phyloP scores from a whole-genome alignment of 2,888 invertebrate species.

The Temnothorax rugatulus region DNA sequence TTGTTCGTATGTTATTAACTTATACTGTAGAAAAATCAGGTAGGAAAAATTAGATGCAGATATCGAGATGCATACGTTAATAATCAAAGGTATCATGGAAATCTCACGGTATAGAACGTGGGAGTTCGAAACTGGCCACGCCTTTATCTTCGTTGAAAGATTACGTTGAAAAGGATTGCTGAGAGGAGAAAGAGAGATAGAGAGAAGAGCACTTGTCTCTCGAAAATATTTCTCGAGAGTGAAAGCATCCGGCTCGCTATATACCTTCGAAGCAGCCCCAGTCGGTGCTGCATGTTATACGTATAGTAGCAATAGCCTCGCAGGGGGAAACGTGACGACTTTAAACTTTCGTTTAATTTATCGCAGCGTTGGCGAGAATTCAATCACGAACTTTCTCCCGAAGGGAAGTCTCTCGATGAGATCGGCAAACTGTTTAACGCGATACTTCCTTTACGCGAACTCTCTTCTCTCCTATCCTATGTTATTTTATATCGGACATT shows the following conservation, averaged over 20 bases:
- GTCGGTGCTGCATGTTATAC: constrained; percentile 56
- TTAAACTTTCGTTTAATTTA: constrained; percentile 77
- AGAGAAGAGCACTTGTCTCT: constrained; percentile 63
- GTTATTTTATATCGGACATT: background rate
- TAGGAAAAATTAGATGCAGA: constrained; percentile 39
- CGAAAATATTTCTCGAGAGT: constrained; percentile 76
- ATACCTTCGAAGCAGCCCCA: constrained; percentile 51
- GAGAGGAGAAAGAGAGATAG: constrained; percentile 39
- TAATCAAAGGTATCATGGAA: constrained; percentile 66
- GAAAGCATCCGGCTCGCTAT: constrained; percentile 73
- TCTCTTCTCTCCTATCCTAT: constrained; percentile 59
- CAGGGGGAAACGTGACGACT: constrained; percentile 74
- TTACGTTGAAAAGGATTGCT: constrained; percentile 63
- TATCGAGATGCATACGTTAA: constrained; percentile 54
- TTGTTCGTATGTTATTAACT: background rate
- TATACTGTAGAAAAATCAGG: background rate
- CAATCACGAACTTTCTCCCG: constrained; percentile 80
- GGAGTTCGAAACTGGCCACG: constrained; percentile 72
- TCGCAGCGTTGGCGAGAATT: constrained; percentile 71
- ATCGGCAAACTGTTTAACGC: constrained; percentile 22
- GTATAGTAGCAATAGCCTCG: constrained; percentile 69
- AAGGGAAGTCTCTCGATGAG: constrained; percentile 61
- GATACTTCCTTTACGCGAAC: constrained; percentile 41
- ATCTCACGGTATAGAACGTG: constrained; percentile 71
- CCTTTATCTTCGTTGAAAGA: constrained; percentile 64